Base-by-base conservation (phyloP, 1,140 invertebrate species). In the Spodoptera litura region DNA sequence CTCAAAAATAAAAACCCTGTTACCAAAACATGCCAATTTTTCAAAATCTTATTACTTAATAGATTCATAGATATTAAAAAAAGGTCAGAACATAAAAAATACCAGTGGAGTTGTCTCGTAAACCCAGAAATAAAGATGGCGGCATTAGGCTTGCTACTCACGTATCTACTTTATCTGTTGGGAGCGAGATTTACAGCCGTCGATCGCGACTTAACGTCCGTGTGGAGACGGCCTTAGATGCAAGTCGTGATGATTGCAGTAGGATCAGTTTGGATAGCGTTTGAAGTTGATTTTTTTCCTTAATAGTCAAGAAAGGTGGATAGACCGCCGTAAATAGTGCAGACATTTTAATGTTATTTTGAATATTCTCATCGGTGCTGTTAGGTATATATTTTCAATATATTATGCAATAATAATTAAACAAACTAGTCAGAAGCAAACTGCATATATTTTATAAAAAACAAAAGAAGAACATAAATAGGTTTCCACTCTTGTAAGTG, bases 171-270 rank as follows among this genome's bases (percentile, higher is more conserved):
- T 75, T 75, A 75, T 75, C 49, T 75, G 73, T 10, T 20, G n/a
- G 20, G 35, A 61, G 20, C 71, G 73, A 75, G 73, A 75, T 75
- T 75, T 75, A 75, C 73, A 62, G n/a, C 73, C 59, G 55, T 52
- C 58, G 59, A 64, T 74, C 44, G 49, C 73, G 59, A 75, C 73
- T 75, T 62, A 64, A 53, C 73, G 73, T 75, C 15, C 56, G 59
- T 64, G 58, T 75, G 73, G 12, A 75, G 25, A 75, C 51, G 27
- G 73, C 73, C 73, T 75, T 10, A 64, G 25, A n/a, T 49, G 38
- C 27, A 49, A 44, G 44, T 20, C 52, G 73, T 35, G 27, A 3
- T 3, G 4, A 4, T n/a, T 10, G 5, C 55, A 75, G 73, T 35
- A 51, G 25, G 20, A 27, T 20, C 64, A 62, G 49, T 62, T 52